Evolutionary conservation across 2,797 vertebrate species (phyloP).

Genomic region (Bradypodion pumilum): DNA sequence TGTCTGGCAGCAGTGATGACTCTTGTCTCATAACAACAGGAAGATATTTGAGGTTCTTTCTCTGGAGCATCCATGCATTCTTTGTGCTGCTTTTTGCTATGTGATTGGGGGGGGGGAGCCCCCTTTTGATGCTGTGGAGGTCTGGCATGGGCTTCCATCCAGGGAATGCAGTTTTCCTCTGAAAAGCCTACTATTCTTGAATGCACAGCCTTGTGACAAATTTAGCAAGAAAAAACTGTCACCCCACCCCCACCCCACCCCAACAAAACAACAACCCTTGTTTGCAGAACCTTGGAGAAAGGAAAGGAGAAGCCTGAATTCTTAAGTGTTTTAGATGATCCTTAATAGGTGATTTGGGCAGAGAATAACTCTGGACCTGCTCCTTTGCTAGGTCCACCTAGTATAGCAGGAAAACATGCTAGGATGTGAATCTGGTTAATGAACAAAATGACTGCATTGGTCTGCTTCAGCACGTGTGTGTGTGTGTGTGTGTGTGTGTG

Average conservation of each 20-base stretch:
- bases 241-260: neutral
- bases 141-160: conserved; percentile 14
- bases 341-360: too few relatives aligned
- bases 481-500: too few relatives aligned
- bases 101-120: neutral
- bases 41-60: conserved; percentile 6
- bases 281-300: neutral
- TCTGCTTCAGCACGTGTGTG: too few relatives aligned
- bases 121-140: conserved; percentile 17
- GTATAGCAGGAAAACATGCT: neutral
- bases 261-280: too few relatives aligned
- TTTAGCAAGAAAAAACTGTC: neutral
- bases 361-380: neutral
- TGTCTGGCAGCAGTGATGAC: neutral
- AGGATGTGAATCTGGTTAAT: neutral
- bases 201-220: neutral
- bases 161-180: conserved; percentile 23
- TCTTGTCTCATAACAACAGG: neutral
- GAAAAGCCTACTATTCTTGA: neutral
- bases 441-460: too few relatives aligned
- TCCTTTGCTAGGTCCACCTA: neutral
- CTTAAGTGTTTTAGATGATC: neutral
- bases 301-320: neutral
- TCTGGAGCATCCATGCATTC: conserved; percentile 1
- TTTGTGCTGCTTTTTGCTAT: neutral